Evolutionary conservation across 2,797 vertebrate species (phyloP), one percentile per base, ranked within the genome.

Genomic region (Acrocephalus scirpaceus): DNA sequence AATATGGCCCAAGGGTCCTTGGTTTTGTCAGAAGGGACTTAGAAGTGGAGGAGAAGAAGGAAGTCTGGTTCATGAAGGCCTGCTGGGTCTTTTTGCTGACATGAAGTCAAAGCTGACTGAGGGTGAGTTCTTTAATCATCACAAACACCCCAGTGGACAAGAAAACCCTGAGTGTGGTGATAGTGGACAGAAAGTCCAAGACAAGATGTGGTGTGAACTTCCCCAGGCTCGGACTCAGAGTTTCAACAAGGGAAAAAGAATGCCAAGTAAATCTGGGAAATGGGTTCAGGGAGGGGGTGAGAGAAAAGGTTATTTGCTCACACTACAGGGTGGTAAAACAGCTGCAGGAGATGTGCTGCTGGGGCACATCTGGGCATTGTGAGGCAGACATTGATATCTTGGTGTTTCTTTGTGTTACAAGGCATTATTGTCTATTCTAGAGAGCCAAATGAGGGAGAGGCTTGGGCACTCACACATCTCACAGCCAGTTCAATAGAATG

Each of bases 1-100:
- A 94, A 92, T 94, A 91, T 92, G 78, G 62, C 93, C 91, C 72
- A 70, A 76, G 82, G 87, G 76, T 65, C 78, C 80, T 84, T 89
- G 36, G 67, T 93, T 96, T 94, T 96, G 65, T 97, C 89, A 96
- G 94, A 92, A 89, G 64, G 50, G 62, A 42, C 66, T 95, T 74
- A 66, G 84, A 95, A 90, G 42, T 85, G 75, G 85, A 91, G 76
- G 34, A 69, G 58, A 73, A 87, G 36, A 44, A 82, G 72, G 26
- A 77, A 66, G 23, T 23, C 45, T 80, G 66, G 47, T 85, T 92
- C 77, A n/a, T 29, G 16, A 85, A 71, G 67, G n/a, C 36, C 71
- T 80, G 34, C n/a, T 11, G 47, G 87, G 42, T 40, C n/a, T 20
- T 95, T 88, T 84, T 83, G 75, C 65, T 94, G 79, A 88, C 38